phyloP scores from a whole-genome alignment of 2,888 invertebrate genomes.

The Coecobrya sp. region DNA sequence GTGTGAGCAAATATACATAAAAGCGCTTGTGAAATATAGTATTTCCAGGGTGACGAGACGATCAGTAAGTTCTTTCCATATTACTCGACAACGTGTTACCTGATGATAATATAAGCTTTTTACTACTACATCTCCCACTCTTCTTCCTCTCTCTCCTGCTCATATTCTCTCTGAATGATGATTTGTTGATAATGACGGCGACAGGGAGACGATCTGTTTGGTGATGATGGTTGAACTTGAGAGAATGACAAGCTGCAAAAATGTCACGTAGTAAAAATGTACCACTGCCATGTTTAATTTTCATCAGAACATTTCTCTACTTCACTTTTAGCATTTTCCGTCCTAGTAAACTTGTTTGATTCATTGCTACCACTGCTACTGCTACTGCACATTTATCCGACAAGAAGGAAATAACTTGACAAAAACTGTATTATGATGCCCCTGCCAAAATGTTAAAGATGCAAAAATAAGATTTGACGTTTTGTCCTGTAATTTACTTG shows the following conservation, averaged over 20 bases:
- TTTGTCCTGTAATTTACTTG: conserved; percentile 11
- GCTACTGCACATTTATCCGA: not conserved
- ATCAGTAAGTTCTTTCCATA: not conserved
- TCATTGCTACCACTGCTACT: conserved; percentile 14
- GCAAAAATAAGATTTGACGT: conserved; percentile 21
- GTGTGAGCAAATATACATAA: not conserved
- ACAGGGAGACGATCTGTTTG: conserved; percentile 16
- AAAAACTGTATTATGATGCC: not conserved
- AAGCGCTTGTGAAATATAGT: not conserved
- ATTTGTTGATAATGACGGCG: conserved; percentile 56
- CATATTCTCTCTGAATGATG: conserved; percentile 23
- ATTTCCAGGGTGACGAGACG: not conserved
- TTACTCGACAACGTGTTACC: conserved; percentile 13
- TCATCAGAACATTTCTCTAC: conserved; percentile 57
- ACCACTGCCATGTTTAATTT: conserved; percentile 73
- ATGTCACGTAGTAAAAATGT: conserved; percentile 59
- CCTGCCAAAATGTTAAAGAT: not conserved
- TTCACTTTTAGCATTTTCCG: conserved; percentile 1
- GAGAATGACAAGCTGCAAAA: conserved; percentile 70
- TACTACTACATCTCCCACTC: conserved; percentile 4
- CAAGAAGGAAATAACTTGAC: not conserved
- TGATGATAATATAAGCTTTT: conserved; percentile 17
- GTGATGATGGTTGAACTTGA: conserved; percentile 67
- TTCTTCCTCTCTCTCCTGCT: not conserved
- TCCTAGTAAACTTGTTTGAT: not conserved